phyloP scores from a whole-genome alignment of 1,140 invertebrate genomes.

The Drosophila lacteicornis region DNA sequence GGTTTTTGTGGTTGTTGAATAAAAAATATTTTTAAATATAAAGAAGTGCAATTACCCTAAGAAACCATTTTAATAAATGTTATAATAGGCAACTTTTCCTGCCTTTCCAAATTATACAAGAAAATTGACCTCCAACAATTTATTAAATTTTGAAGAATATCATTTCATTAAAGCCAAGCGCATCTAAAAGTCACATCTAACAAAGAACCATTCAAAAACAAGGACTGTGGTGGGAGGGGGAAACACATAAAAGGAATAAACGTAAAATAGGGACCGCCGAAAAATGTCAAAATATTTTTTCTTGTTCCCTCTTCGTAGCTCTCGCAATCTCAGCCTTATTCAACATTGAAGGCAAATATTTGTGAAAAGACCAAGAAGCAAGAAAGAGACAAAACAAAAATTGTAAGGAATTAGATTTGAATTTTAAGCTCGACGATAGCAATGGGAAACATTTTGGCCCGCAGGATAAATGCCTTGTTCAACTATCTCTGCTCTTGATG shows the following conservation, averaged over 20 bases:
- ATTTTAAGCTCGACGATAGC: conserved; percentile 30
- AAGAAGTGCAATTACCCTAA: not conserved
- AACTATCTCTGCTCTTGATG: conserved; percentile 43
- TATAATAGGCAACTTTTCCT: not conserved
- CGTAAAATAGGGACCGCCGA: conserved; percentile 5
- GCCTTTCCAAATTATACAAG: not conserved
- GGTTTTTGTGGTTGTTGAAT: too few relatives aligned
- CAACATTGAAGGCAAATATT: conserved; percentile 44
- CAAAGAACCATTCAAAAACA: conserved; percentile 2
- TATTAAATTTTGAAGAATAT: not conserved
- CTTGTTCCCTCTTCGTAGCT: conserved; percentile 19
- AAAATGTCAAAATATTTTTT: conserved; percentile 52
- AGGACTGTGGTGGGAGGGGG: not conserved
- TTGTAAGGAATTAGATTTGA: conserved; percentile 40
- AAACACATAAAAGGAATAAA: conserved; percentile 14
- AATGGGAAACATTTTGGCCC: conserved; percentile 14
- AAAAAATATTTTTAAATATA: not conserved
- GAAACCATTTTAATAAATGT: not conserved
- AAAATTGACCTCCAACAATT: not conserved
- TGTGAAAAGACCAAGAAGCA: conserved; percentile 29
- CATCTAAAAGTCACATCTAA: conserved; percentile 8
- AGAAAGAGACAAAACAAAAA: conserved; percentile 8
- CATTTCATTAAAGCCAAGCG: conserved; percentile 4
- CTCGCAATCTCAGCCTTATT: conserved; percentile 17
- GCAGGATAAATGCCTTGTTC: conserved; percentile 35